Conservation (phyloP, 2,797 vertebrate genomes). For the Sarcophilus harrisii region DNA sequence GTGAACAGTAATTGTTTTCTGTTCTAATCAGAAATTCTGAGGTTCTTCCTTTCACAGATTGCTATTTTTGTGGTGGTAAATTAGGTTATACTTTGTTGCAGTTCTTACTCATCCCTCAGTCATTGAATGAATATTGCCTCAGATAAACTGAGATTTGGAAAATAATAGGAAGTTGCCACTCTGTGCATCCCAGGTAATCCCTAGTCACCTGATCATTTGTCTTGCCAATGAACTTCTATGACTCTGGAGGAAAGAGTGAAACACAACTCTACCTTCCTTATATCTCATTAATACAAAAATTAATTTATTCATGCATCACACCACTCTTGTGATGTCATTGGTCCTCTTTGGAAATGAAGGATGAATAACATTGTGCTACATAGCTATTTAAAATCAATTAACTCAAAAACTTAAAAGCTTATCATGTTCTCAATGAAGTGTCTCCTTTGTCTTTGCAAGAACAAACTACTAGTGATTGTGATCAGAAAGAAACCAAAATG, state of each 20-base stretch:
- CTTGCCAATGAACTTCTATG: not conserved
- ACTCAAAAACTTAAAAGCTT: constrained; percentile 32
- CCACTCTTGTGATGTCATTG: not conserved
- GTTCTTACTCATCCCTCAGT: not conserved
- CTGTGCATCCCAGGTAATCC: not conserved
- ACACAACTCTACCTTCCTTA: not conserved
- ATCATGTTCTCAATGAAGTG: constrained; percentile 7
- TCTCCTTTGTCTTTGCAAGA: constrained; percentile 37
- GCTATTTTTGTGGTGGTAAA: not conserved
- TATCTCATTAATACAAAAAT: not conserved
- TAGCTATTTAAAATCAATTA: constrained; percentile 43
- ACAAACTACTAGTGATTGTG: not conserved
- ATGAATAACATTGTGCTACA: not conserved
- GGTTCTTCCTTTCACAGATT: not conserved
- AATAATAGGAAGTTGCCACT: not conserved
- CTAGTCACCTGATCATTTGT: not conserved
- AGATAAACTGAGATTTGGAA: not conserved
- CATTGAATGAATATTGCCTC: not conserved
- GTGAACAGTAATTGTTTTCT: not conserved
- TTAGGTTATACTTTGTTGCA: not conserved
- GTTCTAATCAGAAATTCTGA: not conserved
- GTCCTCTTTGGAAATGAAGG: not conserved
- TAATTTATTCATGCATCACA: not conserved
- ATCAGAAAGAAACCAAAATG: constrained; percentile 15
- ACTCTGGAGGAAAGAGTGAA: not conserved